Evolutionary conservation across 2,113 vertebrate species (phyloP), one percentile per base, ranked within the genome.

Genomic region (Desmodus rotundus): DNA sequence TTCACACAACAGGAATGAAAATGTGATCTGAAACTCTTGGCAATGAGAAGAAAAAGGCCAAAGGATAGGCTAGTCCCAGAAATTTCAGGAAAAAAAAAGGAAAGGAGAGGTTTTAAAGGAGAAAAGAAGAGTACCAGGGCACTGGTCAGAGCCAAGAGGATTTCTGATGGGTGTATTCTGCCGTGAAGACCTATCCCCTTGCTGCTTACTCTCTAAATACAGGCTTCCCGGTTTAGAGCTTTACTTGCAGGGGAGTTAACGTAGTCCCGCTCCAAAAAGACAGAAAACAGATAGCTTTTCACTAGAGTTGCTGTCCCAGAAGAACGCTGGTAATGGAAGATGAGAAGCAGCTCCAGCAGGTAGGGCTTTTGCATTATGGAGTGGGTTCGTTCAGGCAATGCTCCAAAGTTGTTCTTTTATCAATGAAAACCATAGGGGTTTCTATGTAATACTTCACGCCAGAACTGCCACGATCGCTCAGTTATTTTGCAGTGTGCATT

Each of bases 361-460:
- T 0, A 12, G 5, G 31, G 22, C 17, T 82, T 80, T 31, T 31
- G 0, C 6, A 0, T 12, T n/a, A 7, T 24, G 7, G 7, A 15
- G 2, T 8, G 4, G 5, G 50, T 52, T 54, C 28, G 15, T 50
- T 19, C 19, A 20, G 63, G 16, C 17, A 81, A 52, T 20, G 22
- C n/a, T 82, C 76, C 20, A 7, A 63, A 56, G 54, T 36, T 76
- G 16, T 70, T n/a, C 45, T 83, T 58, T 63, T n/a, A 17, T 43
- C 52, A 16, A 13, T 11, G 52, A 82, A 83, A 86, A 58, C 58
- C 52, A 73, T 0, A 31, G 22, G 10, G 16, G 14, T 68, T 76
- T 78, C 50, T 45, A 3, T 56, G 13, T 17, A 65, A 58, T 31
- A 16, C 13, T 47, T 73, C 43, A 76, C 16, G 28, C 4, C 3